These are phyloP conservation scores for Sinhomidia bicolor DNA, from an alignment of 2,888 invertebrate species.

Conservation along the genomic window DNA sequence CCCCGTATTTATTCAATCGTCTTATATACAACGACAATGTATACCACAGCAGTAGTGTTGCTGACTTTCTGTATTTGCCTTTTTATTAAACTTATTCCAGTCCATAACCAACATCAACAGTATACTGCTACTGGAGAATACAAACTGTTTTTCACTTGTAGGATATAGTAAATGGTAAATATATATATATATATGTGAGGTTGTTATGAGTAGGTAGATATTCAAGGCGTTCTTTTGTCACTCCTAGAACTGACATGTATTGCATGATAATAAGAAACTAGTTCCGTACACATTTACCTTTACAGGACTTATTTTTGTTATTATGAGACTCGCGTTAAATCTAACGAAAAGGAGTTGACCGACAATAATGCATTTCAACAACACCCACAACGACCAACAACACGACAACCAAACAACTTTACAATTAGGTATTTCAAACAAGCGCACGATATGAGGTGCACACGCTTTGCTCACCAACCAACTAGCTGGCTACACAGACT, in stretches of 20 bases:
- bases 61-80: neutral
- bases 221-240: neutral
- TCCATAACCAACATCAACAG: neutral
- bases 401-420: conserved; percentile 18
- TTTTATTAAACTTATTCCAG: neutral
- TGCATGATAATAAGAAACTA: neutral
- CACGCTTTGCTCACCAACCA: conserved; percentile 15
- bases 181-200: neutral
- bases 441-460: neutral
- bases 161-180: too few species aligned
- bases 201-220: neutral
- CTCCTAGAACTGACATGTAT: neutral
- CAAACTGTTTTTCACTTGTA: neutral
- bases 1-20: neutral
- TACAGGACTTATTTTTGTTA: neutral
- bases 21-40: neutral
- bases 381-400: conserved; percentile 55
- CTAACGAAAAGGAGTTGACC: conserved; percentile 46
- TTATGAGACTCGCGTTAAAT: neutral
- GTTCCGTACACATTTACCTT: neutral
- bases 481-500: conserved; percentile 5
- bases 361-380: conserved; percentile 60
- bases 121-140: neutral
- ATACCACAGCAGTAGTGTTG: neutral
- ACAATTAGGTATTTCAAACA: conserved; percentile 21